phyloP scores from a whole-genome alignment of 2,113 vertebrate genomes.

The Probosciger aterrimus region DNA sequence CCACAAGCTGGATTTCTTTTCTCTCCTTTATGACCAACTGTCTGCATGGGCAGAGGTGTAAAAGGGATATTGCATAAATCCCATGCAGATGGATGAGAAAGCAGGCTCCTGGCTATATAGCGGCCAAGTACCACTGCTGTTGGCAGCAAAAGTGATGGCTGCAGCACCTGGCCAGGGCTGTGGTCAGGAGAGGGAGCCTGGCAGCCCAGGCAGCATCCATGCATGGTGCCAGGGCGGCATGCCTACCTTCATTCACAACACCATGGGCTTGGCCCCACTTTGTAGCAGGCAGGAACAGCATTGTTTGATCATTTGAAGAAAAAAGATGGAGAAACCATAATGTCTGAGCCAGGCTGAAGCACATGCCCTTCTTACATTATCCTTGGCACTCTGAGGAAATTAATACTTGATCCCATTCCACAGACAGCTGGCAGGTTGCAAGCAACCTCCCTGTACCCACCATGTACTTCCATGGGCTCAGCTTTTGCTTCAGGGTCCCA shows the following conservation, averaged over 20 bases:
- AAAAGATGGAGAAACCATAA: neutral
- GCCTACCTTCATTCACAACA: neutral
- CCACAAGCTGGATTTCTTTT: neutral
- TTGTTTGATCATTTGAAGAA: neutral
- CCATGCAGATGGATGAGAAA: neutral
- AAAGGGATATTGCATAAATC: neutral
- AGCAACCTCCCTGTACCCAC: neutral
- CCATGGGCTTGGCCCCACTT: rapidly evolving
- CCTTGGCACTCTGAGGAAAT: neutral
- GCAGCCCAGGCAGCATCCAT: neutral
- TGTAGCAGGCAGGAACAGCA: neutral
- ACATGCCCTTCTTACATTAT: neutral
- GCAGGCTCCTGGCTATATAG: neutral
- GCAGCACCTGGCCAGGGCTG: neutral
- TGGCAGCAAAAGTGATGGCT: neutral
- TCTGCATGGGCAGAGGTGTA: neutral
- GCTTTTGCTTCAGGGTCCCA: neutral
- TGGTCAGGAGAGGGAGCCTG: neutral
- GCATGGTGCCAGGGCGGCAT: neutral
- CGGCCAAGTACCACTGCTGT: neutral
- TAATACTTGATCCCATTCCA: neutral
- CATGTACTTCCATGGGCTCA: neutral
- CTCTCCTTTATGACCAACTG: neutral
- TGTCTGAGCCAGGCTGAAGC: neutral
- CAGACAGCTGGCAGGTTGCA: neutral